Base-by-base conservation (phyloP, 2,888 invertebrate species). In the Drosophila dives region DNA sequence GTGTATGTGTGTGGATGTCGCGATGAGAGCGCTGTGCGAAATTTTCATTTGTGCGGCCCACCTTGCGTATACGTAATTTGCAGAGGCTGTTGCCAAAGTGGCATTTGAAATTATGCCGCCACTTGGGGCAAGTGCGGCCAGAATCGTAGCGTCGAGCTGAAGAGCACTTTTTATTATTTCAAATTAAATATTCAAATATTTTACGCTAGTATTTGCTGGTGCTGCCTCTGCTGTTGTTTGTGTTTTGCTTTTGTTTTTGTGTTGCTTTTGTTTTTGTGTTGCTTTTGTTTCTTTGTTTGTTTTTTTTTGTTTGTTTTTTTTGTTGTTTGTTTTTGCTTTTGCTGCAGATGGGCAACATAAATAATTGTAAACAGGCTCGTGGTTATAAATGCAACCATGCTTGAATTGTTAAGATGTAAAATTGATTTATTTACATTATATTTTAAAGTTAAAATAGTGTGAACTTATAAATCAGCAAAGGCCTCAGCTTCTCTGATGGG, bases 101-200 rank as follows among this genome's bases (percentile, higher is more conserved):
- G 83, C 88, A 82, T 82, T 85, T 89, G 73, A 87, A 89, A 80
- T 85, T 86, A 89, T 85, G 77, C 82, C 85, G 86, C 88, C 82
- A 86, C 85, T 85, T 87, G 85, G 73, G 78, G 74, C 83, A 75
- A 86, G 81, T 81, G 73, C 65, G 65, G 69, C 83, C 69, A 67
- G 48, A 55, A 65, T 53, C 17, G 36, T 26, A 49, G 55, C 40
- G 54, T 29, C 49, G n/a, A 61, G 55, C 38, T 72, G 33, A 66
- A 64, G 66, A 49, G 66, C 42, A 60, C 66, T 61, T 63, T 73
- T 86, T 67, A 75, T n/a, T 38, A 26, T 81, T 77, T 86, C 72
- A 78, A 80, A 85, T 87, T 74, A 82, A 78, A 83, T 75, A 87
- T 85, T 72, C 53, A 87, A 78, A 40, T 10, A 80, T 82, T 72